Evolutionary conservation across 1,140 invertebrate species (phyloP), one percentile per base, ranked within the genome.

Genomic region (Caenorhabditis tropicalis): DNA sequence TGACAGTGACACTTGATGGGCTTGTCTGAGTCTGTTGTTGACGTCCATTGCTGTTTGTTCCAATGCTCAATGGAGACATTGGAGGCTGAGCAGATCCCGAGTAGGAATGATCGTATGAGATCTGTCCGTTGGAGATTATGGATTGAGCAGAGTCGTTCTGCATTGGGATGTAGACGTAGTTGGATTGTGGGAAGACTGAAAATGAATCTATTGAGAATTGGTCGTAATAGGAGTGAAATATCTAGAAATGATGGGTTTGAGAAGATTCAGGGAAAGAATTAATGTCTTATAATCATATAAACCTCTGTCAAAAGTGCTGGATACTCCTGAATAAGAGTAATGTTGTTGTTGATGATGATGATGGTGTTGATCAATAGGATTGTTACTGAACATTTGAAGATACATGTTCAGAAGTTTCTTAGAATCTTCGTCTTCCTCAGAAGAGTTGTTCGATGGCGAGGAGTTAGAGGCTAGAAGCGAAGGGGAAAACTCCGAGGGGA

Each of bases 141-240:
- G 58, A n/a, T 46, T 48, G 24, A 12, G 19, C 9, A 48, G 51
- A 70, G 56, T 82, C 60, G 19, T 82, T 82, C 46, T 46, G 43
- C 19, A 46, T 43, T 27, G 12, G 9, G 7, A 43, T 19, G 36
- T 39, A 27, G 19, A 31, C n/a, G 65, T 43, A 46, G 21, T 43
- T 43, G 5, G 65, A 46, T 70, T 12, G 29, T 74, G 36, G 82
- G 58, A 82, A 82, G n/a, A 82, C 82, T 82, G 82, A 74, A 82
- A 82, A 33, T n/a, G 24, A 43, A n/a, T n/a, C n/a, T n/a, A 81
- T 16, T 51, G 2, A 6, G 39, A 12, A 43, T 43, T 43, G 39
- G 39, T 6, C 5, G 39, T 16, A 51, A 27, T 12, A 10, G 7
- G 24, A 6, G 24, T 6, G 21, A 12, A 1, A n/a, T n/a, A n/a